Evolutionary conservation across 2,888 invertebrate species (phyloP).

Genomic region (Xanthorhoe spadicearia): DNA sequence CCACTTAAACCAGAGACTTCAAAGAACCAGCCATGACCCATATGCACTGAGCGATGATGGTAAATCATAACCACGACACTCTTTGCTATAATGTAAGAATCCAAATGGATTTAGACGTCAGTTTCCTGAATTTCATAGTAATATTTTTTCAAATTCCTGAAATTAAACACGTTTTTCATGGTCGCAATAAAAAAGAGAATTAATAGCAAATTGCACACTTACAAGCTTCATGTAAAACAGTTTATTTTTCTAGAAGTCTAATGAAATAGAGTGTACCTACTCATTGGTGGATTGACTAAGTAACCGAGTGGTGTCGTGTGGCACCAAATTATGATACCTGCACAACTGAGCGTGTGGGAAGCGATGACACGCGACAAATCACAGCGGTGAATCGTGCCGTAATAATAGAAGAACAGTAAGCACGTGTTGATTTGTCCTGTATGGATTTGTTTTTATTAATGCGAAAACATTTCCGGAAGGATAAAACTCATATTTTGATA

Average conservation of each 20-base stretch:
- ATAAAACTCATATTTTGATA: neutral
- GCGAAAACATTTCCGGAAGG: constrained; percentile 6
- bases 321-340: constrained; percentile 58
- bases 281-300: constrained; percentile 58
- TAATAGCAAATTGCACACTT: constrained; percentile 25
- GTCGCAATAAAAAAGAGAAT: constrained; percentile 28
- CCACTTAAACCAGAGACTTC: constrained; percentile 57
- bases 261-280: constrained; percentile 46
- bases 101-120: constrained; percentile 10
- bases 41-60: constrained; percentile 45
- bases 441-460: constrained; percentile 13
- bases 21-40: constrained; percentile 68
- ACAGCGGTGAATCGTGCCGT: constrained; percentile 50
- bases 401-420: constrained; percentile 47
- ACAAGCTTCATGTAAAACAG: constrained; percentile 28
- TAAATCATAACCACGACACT: constrained; percentile 34
- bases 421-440: constrained; percentile 35
- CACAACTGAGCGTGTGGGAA: constrained; percentile 55
- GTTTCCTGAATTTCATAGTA: constrained; percentile 28
- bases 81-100: constrained; percentile 26
- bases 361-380: constrained; percentile 60
- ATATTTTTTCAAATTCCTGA: constrained; percentile 28
- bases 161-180: constrained; percentile 19
- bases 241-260: constrained; percentile 56
- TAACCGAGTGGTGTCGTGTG: constrained; percentile 59